Base-by-base conservation (phyloP, 1,140 invertebrate genomes). In the Drosophila elegans region DNA sequence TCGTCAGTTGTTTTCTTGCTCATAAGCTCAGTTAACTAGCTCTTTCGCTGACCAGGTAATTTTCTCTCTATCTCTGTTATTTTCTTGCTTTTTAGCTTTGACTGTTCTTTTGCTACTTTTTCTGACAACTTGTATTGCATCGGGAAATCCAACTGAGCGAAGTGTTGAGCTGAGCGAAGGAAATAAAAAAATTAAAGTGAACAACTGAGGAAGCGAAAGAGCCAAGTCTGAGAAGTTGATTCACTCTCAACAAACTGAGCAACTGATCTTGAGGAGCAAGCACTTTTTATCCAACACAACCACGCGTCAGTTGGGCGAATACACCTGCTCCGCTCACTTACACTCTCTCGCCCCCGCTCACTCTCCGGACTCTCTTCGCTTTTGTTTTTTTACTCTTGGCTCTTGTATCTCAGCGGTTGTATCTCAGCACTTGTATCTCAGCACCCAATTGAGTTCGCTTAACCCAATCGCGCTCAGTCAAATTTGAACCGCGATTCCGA, bases 401-500 rank as follows among this genome's bases (percentile, higher is more conserved):
- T 21, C 4, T 54, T 54, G 48, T 51, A 34, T 29, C 25, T 12
- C 12, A 10, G 5, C 49, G 10, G 3, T 54, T 54, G 48, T 51
- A 16, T 29, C 25, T 12, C 12, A 10, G 5, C 49, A 10, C 3
- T 54, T 54, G 48, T 51, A 16, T 29, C 25, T 29, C 46, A 49
- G 46, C 74, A 77, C 72, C 73, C 64, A 63, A 57, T 21, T 51
- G 54, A 74, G 36, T 52, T 44, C 27, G 64, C 46, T 78, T 66
- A 56, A 39, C 66, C 69, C 49, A 16, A 29, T 13, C 9, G 62
- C 56, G 60, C 74, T 90, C 86, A 91, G 79, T 91, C 90, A 77
- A 80, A 78, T 91, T 90, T 91, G 81, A 90, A 83, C 90, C 72
- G 78, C 90, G 85, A 83, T 86, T 86, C 90, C 90, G 90, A 90